Conservation (phyloP, 2,797 vertebrate species). For the Coranthus polyacanthus region DNA sequence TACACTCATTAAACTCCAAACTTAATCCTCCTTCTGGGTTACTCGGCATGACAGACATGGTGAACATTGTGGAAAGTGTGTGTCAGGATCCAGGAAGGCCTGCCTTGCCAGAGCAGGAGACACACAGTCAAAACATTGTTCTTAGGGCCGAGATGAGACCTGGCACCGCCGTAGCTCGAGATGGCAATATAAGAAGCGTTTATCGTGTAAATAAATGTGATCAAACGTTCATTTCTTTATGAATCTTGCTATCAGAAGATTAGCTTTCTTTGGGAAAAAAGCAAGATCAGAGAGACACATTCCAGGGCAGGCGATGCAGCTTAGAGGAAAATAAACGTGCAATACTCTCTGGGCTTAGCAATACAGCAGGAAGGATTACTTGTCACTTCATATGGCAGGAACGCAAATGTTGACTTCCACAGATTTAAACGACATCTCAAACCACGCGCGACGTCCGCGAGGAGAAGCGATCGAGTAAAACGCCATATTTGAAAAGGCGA, state of each 20-base stretch:
- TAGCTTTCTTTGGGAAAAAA: conserved; percentile 6
- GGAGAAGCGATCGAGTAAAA: too few relatives aligned
- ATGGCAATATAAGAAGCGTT: conserved; percentile 19
- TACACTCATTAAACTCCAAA: conserved; percentile 89
- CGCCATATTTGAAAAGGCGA: too few relatives aligned
- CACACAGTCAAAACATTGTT: conserved; percentile 82
- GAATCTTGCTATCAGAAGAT: conserved; percentile 1
- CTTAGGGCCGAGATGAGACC: conserved; percentile 69
- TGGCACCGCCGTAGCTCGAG: conserved; percentile 41
- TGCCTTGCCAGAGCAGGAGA: conserved; percentile 70
- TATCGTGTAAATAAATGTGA: conserved; percentile 16
- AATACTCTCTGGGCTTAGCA: conserved; percentile 33
- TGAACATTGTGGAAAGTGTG: conserved; percentile 89
- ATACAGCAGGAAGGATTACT: conserved; percentile 58
- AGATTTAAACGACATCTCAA: conserved; percentile 25
- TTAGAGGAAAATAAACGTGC: conserved; percentile 56
- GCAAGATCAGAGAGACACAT: conserved; percentile 42
- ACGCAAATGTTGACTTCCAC: conserved; percentile 40
- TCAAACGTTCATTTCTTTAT: not conserved
- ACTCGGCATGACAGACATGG: conserved; percentile 85
- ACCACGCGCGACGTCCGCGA: too few relatives aligned
- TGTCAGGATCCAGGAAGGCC: conserved; percentile 79
- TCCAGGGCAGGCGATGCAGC: conserved; percentile 38
- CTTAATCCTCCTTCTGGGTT: conserved; percentile 87
- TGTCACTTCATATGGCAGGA: conserved; percentile 46